Evolutionary conservation across 2,797 vertebrate genomes (phyloP).

Genomic region (Erpetoichthys calabaricus): DNA sequence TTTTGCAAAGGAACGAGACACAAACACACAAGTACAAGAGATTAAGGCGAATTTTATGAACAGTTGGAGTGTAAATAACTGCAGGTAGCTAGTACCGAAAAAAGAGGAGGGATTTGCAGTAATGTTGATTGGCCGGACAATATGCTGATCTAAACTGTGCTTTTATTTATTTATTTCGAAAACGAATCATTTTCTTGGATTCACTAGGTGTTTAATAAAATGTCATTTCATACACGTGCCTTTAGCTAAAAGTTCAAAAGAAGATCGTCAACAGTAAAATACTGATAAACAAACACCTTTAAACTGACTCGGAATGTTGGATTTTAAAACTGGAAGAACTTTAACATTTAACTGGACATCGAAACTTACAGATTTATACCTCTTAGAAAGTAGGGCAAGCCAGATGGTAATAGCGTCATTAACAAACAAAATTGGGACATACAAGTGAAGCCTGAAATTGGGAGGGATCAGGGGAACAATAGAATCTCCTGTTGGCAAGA

Average conservation of each 20-base stretch:
- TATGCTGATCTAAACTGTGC: no score
- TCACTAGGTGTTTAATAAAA: no score
- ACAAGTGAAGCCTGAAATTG: slow-evolving; percentile 65
- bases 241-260: no score
- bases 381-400: slow-evolving; percentile 60
- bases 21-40: slow-evolving; percentile 11
- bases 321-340: not conserved
- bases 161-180: no score
- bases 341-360: not conserved
- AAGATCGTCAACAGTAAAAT: no score
- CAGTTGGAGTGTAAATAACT: slow-evolving; percentile 8
- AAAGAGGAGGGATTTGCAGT: no score
- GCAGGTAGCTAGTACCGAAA: not conserved
- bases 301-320: no score
- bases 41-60: slow-evolving; percentile 11
- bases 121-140: no score
- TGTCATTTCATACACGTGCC: no score
- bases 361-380: slow-evolving; percentile 56
- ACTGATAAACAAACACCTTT: no score
- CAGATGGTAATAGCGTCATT: slow-evolving; percentile 71
- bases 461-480: slow-evolving; percentile 64
- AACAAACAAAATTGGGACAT: slow-evolving; percentile 65
- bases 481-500: slow-evolving; percentile 51
- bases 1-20: slow-evolving; percentile 13
- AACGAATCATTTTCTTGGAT: no score